These are phyloP conservation scores for Triplophysa bombifrons DNA, from an alignment of 2,797 vertebrate species.

Conservation along the genomic window DNA sequence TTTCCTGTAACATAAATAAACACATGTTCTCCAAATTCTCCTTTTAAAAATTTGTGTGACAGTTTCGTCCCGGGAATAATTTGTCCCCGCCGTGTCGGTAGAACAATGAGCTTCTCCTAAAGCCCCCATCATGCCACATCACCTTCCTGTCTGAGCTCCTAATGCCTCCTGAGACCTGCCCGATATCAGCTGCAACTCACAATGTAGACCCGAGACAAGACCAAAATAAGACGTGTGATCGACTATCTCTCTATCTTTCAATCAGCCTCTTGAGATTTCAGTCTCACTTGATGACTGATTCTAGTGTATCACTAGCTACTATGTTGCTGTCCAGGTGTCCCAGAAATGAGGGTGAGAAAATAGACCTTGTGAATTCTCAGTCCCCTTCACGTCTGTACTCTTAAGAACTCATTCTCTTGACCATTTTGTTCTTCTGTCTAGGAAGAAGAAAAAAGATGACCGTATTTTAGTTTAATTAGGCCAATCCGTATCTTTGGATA, in stretches of 20 bases:
- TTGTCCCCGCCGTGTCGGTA: not conserved
- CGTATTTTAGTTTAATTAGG: constrained; percentile 14
- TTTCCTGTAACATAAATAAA: not conserved
- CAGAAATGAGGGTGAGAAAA: not conserved
- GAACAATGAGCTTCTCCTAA: not conserved
- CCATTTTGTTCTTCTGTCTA: not conserved
- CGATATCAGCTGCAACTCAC: constrained; percentile 6
- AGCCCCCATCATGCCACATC: constrained; percentile 10
- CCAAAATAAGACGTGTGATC: constrained; percentile 25
- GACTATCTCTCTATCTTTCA: constrained; percentile 6
- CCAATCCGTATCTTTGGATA: not conserved
- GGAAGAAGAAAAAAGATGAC: not conserved
- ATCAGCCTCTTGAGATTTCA: constrained; percentile 26
- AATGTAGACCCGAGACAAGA: constrained; percentile 12
- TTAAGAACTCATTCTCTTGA: not conserved
- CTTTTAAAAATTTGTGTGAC: not conserved
- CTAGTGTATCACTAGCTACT: constrained; percentile 5
- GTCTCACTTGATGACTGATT: constrained; percentile 18
- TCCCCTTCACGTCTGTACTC: not conserved
- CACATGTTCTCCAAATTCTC: not conserved
- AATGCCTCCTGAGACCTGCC: constrained; percentile 10
- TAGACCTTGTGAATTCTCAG: not conserved
- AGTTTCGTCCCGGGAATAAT: constrained; percentile 11
- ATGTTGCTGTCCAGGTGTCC: not conserved
- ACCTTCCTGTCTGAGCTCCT: not conserved